phyloP scores from a whole-genome alignment of 1,140 invertebrate genomes.

The Charaxes varanes region DNA sequence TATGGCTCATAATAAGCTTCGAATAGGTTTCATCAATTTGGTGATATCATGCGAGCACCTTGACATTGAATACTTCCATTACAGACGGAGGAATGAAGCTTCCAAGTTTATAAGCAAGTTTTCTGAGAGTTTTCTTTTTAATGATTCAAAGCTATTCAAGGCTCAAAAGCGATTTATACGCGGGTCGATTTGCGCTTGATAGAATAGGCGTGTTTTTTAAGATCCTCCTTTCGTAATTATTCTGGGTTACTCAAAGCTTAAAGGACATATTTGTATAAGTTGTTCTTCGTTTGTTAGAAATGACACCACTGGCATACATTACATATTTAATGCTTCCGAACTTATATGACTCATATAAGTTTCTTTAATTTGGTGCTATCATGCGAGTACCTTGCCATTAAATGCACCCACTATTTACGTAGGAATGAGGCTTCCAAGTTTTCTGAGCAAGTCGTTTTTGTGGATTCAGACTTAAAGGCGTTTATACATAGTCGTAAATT shows the following conservation, averaged over 20 bases:
- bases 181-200: slow-evolving; percentile 16
- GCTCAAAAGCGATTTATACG: no score
- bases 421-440: slow-evolving; percentile 10
- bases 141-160: no score
- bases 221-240: no score
- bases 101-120: no score
- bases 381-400: slow-evolving; percentile 58
- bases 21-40: slow-evolving; percentile 56
- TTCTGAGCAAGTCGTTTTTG: no score
- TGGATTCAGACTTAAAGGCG: no score
- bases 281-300: no score
- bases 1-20: slow-evolving; percentile 47
- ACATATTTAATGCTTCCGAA: slow-evolving; percentile 47
- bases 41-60: slow-evolving; percentile 56
- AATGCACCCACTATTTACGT: slow-evolving; percentile 24
- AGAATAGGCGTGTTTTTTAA: no score
- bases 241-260: no score
- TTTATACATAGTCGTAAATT: no score
- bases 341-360: slow-evolving; percentile 46
- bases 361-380: slow-evolving; percentile 59
- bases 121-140: no score
- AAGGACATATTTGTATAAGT: no score
- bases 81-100: slow-evolving; percentile 11
- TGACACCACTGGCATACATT: slow-evolving; percentile 49
- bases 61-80: slow-evolving; percentile 45